Base-by-base conservation (phyloP, 1,140 invertebrate species). In the Saccostrea glomerata region DNA sequence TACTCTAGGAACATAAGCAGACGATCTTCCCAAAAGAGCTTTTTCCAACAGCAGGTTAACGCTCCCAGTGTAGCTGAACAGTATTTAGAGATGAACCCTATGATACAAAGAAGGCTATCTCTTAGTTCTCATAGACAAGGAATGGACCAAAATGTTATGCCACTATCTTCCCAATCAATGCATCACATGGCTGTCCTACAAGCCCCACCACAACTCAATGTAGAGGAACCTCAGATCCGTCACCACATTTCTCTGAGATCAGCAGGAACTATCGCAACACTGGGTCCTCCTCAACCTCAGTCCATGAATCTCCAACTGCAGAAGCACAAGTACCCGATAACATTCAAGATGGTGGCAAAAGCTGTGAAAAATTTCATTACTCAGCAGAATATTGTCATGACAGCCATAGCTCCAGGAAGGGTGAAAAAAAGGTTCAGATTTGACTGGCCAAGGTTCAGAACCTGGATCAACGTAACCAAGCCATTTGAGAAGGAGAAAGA, bases 351-450 rank as follows among this genome's bases (percentile, higher is more conserved):
- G 58, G 89, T 92, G 15, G 87, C 83, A 20, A 84, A 85, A 55
- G 87, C 88, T 30, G 84, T 92, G 20, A 85, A 86, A 30, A 84
- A 63, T 20, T 92, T 90, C 55, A 56, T 92, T 36, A 87, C 87
- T 47, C 91, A 92, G 40, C 89, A 92, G 66, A 90, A 90, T n/a
- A 88, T 90, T 13, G 77, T 92, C 20, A 86, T 87, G 87, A 73
- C 36, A 17, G 89, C 88, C 17, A 87, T 92, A 70, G 90, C 90
- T 47, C 66, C 84, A 85, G 88, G 83, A 15, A 87, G 82, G 56
- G 73, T 88, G 56, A 90, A 90, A 56, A 82, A 88, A 17, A 86
- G 83, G 87, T 83, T 88, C 47, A 92, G 90, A 83, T 88, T 90
- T 91, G 90, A 92, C 87, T 88, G 89, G 84, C 84, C 87, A 13